Conservation (phyloP, 2,113 vertebrate species). For the Dissostichus mawsoni region DNA sequence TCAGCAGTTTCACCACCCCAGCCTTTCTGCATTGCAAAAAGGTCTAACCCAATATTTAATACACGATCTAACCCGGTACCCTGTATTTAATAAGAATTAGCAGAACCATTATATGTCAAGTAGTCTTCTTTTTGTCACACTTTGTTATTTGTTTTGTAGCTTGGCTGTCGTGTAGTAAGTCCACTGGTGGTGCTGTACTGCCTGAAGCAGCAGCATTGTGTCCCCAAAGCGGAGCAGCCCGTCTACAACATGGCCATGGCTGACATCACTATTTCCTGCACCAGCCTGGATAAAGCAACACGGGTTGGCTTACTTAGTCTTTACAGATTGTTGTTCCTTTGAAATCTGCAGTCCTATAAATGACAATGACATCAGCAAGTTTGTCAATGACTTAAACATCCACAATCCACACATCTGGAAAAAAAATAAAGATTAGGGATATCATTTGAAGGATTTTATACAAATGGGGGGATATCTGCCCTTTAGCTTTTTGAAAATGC, state of each 20-base stretch:
- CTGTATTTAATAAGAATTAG: neutral
- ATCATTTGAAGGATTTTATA: neutral
- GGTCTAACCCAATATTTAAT: conserved; percentile 76
- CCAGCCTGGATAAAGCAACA: conserved; percentile 91
- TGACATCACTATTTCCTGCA: conserved; percentile 92
- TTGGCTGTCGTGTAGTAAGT: conserved; percentile 94
- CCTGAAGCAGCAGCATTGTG: conserved; percentile 90
- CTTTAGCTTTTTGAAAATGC: neutral
- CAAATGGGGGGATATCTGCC: too few relatives aligned
- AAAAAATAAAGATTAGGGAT: neutral
- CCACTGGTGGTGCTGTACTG: conserved; percentile 95
- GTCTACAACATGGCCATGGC: conserved; percentile 97
- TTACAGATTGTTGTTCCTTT: neutral
- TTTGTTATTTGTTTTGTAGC: conserved; percentile 76
- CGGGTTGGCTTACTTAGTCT: conserved; percentile 83
- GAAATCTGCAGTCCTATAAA: neutral
- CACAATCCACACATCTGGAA: neutral
- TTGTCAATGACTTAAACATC: neutral
- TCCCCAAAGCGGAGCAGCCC: conserved; percentile 93
- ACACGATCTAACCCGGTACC: neutral
- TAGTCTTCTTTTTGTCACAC: neutral
- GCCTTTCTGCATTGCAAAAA: conserved; percentile 92
- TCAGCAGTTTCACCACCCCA: conserved; percentile 88
- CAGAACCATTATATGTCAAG: neutral
- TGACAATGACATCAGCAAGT: neutral